phyloP scores from a whole-genome alignment of 2,888 invertebrate species.

The Netelia melanura region DNA sequence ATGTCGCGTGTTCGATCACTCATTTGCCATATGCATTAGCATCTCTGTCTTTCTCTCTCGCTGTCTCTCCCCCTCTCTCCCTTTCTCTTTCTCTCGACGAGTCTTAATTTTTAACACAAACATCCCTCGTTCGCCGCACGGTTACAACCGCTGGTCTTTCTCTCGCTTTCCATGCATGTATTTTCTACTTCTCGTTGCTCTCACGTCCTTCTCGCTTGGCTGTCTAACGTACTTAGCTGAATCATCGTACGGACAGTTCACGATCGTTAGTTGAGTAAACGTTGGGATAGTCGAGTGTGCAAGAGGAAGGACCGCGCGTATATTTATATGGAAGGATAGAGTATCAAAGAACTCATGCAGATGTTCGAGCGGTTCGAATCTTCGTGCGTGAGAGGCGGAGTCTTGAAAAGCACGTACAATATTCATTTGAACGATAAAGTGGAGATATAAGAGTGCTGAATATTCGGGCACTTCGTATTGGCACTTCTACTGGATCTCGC shows the following conservation, averaged over 20 bases:
- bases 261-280: constrained; percentile 70
- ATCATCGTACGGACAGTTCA: constrained; percentile 59
- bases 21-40: constrained; percentile 56
- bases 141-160: constrained; percentile 29
- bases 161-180: constrained; percentile 1
- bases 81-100: constrained; percentile 18
- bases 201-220: constrained; percentile 33
- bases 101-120: constrained; percentile 56
- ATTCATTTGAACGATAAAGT: too few species aligned
- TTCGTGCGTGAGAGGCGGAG: not conserved
- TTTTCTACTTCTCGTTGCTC: not conserved
- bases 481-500: too few species aligned
- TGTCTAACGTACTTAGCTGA: constrained; percentile 56
- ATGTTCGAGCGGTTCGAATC: not conserved
- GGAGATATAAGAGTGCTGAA: too few species aligned
- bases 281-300: constrained; percentile 24
- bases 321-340: not conserved
- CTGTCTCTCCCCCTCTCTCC: not conserved
- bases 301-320: not conserved
- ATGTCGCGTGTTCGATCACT: constrained; percentile 27
- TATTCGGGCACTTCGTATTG: too few species aligned
- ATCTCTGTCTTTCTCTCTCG: not conserved
- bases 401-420: not conserved
- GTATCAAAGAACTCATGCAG: not conserved
- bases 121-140: constrained; percentile 23